A percentile compares a stretch with the other conserved stretches of the same genome.
Evolutionary conservation across 2,888 invertebrate genomes (phyloP).

Genomic region (Nasonia oneida): DNA sequence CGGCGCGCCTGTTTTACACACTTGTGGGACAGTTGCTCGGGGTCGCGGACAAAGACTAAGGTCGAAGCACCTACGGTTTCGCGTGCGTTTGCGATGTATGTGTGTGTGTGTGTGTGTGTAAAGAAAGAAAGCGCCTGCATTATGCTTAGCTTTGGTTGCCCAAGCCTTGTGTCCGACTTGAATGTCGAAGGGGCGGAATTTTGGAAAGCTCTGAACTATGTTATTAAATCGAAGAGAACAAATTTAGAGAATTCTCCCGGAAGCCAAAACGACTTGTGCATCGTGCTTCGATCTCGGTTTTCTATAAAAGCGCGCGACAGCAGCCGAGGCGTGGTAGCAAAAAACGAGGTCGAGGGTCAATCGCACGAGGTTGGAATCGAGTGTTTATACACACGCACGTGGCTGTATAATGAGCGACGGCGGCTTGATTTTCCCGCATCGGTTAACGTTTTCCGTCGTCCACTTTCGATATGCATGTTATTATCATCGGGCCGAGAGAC

Average conservation of each 20-base stretch:
- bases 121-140: neutral
- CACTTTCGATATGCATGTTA: neutral
- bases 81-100: neutral
- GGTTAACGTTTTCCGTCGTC: neutral
- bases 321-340: neutral
- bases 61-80: slow-evolving; percentile 36
- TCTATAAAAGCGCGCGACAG: neutral
- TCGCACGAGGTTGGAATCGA: neutral
- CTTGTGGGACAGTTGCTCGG: neutral
- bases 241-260: slow-evolving; percentile 12
- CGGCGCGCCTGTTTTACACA: neutral
- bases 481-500: neutral
- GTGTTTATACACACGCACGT: neutral
- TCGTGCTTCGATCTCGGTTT: slow-evolving; percentile 37
- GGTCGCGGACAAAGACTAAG: neutral
- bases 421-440: slow-evolving; percentile 3
- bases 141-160: neutral
- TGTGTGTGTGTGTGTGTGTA: neutral
- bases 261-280: slow-evolving; percentile 20
- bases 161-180: neutral
- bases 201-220: neutral
- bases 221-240: neutral
- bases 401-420: neutral
- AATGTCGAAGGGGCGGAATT: neutral
- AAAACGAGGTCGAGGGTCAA: slow-evolving; percentile 52